Evolutionary conservation across 1,140 invertebrate species (phyloP).

Genomic region (fruit fly (Drosophila melanogaster)): DNA sequence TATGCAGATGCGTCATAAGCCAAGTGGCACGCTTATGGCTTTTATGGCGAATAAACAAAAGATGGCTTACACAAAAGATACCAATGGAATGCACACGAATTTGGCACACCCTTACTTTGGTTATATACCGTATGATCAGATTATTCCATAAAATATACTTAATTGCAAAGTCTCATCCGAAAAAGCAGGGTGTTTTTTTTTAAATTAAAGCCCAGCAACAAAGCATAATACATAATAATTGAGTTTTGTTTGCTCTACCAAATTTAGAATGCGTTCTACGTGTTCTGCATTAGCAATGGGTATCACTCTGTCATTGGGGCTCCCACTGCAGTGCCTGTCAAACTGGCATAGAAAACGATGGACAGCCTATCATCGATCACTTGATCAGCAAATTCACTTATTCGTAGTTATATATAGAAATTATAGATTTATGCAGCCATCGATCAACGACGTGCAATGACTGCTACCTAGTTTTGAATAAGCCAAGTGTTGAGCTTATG

Average conservation of each 20-base stretch:
- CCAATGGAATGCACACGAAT: slow-evolving; percentile 20
- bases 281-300: slow-evolving; percentile 47
- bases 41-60: slow-evolving; percentile 54
- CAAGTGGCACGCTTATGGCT: slow-evolving; percentile 71
- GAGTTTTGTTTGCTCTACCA: slow-evolving; percentile 68
- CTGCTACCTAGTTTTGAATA: slow-evolving; percentile 25
- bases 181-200: slow-evolving; percentile 49
- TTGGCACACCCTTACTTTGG: slow-evolving; percentile 28
- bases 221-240: slow-evolving; percentile 76
- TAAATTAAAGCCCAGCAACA: slow-evolving; percentile 25
- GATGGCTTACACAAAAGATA: slow-evolving; percentile 29
- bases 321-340: slow-evolving; percentile 49
- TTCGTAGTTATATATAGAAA: slow-evolving; percentile 47
- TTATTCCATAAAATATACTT: slow-evolving; percentile 3
- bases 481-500: background rate
- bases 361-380: slow-evolving; percentile 55
- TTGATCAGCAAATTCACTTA: slow-evolving; percentile 34
- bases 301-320: slow-evolving; percentile 35
- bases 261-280: slow-evolving; percentile 68
- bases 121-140: slow-evolving; percentile 6
- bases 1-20: slow-evolving; percentile 43
- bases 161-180: background rate
- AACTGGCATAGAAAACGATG: slow-evolving; percentile 47
- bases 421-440: slow-evolving; percentile 45
- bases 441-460: slow-evolving; percentile 41